Conservation (phyloP, 2,113 vertebrate genomes). For the Indicator maculatus region DNA sequence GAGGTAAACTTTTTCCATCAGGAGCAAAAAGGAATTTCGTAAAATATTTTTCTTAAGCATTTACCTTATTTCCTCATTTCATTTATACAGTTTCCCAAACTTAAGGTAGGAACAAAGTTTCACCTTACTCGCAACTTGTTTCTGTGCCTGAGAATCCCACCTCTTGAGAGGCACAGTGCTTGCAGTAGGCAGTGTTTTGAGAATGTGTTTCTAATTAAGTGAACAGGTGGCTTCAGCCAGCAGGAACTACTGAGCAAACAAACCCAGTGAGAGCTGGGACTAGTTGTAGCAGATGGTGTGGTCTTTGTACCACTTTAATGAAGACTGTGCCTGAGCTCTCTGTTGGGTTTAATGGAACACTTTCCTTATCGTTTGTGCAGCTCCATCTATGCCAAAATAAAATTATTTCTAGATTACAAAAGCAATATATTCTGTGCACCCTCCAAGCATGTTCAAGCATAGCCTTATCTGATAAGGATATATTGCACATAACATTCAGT, state of each 20-base stretch:
- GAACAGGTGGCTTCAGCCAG: conserved; percentile 69
- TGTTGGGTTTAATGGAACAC: background rate
- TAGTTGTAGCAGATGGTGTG: conserved; percentile 62
- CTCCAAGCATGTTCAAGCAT: background rate
- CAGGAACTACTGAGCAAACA: conserved; percentile 59
- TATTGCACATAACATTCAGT: background rate
- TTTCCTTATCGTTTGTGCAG: background rate
- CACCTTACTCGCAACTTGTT: background rate
- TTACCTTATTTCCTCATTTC: background rate
- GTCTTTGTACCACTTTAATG: conserved; percentile 67
- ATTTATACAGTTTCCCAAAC: background rate
- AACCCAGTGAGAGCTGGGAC: conserved; percentile 58
- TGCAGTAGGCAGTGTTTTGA: conserved; percentile 22
- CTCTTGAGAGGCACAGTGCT: background rate
- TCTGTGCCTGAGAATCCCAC: background rate
- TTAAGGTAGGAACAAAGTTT: background rate
- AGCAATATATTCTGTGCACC: background rate
- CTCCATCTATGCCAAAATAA: background rate
- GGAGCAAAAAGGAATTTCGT: background rate
- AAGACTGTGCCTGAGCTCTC: conserved; percentile 47
- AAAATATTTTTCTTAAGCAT: background rate
- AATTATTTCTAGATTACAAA: background rate
- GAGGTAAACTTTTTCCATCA: background rate
- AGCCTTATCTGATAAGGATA: background rate
- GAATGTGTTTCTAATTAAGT: conserved; percentile 57